Conservation (phyloP, 2,797 vertebrate genomes). For the Acanthurus tractus region DNA sequence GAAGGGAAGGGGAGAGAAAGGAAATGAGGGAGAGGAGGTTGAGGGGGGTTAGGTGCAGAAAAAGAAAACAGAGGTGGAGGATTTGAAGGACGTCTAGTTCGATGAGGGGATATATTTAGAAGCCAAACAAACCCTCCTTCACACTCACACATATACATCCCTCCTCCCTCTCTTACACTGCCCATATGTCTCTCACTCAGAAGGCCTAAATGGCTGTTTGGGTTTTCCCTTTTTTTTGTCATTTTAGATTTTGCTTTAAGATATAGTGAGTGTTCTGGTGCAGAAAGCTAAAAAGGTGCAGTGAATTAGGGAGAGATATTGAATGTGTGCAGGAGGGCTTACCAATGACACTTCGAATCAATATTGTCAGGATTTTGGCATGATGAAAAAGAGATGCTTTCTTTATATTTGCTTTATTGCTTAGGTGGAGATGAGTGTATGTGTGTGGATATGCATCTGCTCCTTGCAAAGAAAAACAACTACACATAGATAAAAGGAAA, state of each 20-base stretch:
- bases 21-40: constrained; percentile 43
- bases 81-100: constrained; percentile 60
- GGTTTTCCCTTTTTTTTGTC: background rate
- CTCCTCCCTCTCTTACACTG: background rate
- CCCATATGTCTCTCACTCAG: background rate
- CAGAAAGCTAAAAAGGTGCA: constrained; percentile 27
- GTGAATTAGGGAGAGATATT: background rate
- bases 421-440: constrained; percentile 7
- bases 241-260: constrained; percentile 8
- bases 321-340: constrained; percentile 1
- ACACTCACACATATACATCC: background rate
- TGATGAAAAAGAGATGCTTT: constrained; percentile 63
- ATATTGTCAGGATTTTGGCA: constrained; percentile 51
- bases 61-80: constrained; percentile 59
- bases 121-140: constrained; percentile 33
- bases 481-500: constrained; percentile 6
- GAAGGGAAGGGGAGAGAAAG: constrained; percentile 24
- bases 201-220: background rate
- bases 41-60: constrained; percentile 20
- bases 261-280: constrained; percentile 25
- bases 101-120: constrained; percentile 63
- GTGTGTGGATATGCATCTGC: constrained; percentile 1
- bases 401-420: constrained; percentile 45
- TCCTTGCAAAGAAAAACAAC: constrained; percentile 17
- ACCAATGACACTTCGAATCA: constrained; percentile 59